Conservation (phyloP, 1,140 invertebrate species). For the Eupeodes corollae region DNA sequence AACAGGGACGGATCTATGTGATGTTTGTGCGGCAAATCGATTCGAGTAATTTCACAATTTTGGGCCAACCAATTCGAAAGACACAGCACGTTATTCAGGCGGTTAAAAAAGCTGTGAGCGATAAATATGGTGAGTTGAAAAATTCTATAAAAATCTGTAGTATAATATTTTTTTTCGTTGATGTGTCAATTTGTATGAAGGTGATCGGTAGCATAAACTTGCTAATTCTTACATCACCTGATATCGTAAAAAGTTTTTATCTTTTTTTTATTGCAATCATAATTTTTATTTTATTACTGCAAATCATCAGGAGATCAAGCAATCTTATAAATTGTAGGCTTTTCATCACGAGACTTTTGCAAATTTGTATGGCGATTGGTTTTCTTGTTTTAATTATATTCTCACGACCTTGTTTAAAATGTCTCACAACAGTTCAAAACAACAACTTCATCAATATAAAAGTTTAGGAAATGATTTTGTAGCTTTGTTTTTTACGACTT, state of each 20-base stretch:
- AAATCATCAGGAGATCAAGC: no score
- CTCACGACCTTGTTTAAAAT: not conserved
- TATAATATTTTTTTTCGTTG: not conserved
- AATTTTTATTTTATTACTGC: no score
- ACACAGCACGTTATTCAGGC: constrained; percentile 43
- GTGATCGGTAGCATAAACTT: no score
- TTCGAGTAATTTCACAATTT: constrained; percentile 51
- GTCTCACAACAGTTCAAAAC: no score
- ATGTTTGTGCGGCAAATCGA: constrained; percentile 54
- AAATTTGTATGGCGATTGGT: constrained; percentile 22
- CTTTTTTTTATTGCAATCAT: no score
- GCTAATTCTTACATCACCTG: no score
- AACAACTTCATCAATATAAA: no score
- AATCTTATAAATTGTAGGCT: no score
- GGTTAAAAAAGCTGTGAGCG: constrained; percentile 41
- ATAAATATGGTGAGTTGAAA: constrained; percentile 47
- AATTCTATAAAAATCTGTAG: not conserved
- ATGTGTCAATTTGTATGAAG: no score
- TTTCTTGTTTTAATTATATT: constrained; percentile 25
- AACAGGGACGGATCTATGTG: constrained; percentile 50
- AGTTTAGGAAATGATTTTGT: not conserved
- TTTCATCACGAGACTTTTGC: not conserved
- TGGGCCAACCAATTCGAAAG: constrained; percentile 49
- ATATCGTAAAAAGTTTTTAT: no score
- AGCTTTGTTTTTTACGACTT: no score